Base-by-base conservation (phyloP, 2,797 vertebrate genomes). In the Mormyrops boulengeri region DNA sequence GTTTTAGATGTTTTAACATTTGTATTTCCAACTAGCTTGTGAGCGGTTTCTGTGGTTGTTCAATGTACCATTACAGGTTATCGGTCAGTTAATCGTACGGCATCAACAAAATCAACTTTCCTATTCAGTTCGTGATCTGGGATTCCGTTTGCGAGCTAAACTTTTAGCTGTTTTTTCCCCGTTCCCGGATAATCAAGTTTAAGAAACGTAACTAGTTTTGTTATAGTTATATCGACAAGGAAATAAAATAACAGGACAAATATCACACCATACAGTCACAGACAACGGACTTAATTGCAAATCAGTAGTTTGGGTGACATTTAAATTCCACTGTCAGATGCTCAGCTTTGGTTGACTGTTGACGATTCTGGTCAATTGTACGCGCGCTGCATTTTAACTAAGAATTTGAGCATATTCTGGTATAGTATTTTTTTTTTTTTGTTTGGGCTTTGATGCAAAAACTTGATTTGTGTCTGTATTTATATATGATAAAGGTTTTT, bases 301-400 rank as follows among this genome's bases (percentile, higher is more conserved):
- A 82, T 47, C 19, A 47, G 38, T 44, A 3, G 17, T 44, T 44
- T 41, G 38, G 38, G 38, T 80, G 17, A 44, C 38, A 22, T 82
- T 82, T 82, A 44, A 44, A 80, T 80, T 80, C 73, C 6, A n/a
- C 77, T 82, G 77, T 82, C 77, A 82, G 41, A 82, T 82, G 41
- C 17, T 47, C 41, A 47, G 77, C 19, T 44, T 47, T 44, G 38
- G 41, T 80, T 41, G 34, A 3, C 14, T 14, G 30, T 77, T 77
- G 8, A 8, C 77, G 19, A n/a, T n/a, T 47, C 41, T 47, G 41
- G 38, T 44, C 17, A 82, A n/a, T 82, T 82, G 2, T 14, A 1
- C 11, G 41, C 41, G 34, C 69, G 14, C 34, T 41, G 12, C 38
- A 2, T 69, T 69, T 69, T 34, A 34, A 34, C 34, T 82, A 82